Evolutionary conservation across 2,888 invertebrate species (phyloP), one percentile per base, ranked within the genome.

Genomic region (Lumbricus terrestris): DNA sequence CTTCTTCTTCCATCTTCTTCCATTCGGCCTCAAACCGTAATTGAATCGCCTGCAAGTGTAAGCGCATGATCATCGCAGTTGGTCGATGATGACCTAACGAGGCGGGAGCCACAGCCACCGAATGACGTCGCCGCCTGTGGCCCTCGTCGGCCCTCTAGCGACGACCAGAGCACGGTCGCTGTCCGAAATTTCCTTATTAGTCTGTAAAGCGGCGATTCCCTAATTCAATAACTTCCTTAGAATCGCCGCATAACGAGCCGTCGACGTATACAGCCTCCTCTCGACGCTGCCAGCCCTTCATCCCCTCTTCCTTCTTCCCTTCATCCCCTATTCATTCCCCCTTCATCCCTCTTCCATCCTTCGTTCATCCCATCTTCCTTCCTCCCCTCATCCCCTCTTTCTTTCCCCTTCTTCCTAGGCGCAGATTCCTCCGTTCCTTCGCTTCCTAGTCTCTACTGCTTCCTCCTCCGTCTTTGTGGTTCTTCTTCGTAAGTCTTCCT

Each of bases 231-330:
- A 85, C 85, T 34, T 34, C 85, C 23, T 29, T 34, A 37, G 85
- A 85, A 85, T 85, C 35, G 85, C 23, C 35, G 85, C 20, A 85
- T 85, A 85, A 85, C 85, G 85, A 85, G 85, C n/a, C n/a, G n/a
- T n/a, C 85, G 16, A 0, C 69, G n/a, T 29, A 11, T n/a, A n/a
- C n/a, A 69, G n/a, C n/a, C 69, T 69, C n/a, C 69, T 69, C 69
- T 69, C 69, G 69, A 69, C 69, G 47, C 23, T 23, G 5, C 1
- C 69, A 0, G 0, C n/a, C 11, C 69, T 8, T n/a, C 69, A 29
- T 69, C n/a, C 69, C 16, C 16, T 16, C 29, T 13, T 47, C 47
- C 47, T 47, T 47, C 4, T 47, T 47, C 47, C 18, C 15, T 47
- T 47, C 47, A 15, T 47, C 20, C 11, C 1, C 2, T 6, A n/a